A percentile compares a stretch with the other conserved stretches of the same genome.
Evolutionary conservation across 1,140 invertebrate species (phyloP).

Genomic region (Dendrolimus punctatus): DNA sequence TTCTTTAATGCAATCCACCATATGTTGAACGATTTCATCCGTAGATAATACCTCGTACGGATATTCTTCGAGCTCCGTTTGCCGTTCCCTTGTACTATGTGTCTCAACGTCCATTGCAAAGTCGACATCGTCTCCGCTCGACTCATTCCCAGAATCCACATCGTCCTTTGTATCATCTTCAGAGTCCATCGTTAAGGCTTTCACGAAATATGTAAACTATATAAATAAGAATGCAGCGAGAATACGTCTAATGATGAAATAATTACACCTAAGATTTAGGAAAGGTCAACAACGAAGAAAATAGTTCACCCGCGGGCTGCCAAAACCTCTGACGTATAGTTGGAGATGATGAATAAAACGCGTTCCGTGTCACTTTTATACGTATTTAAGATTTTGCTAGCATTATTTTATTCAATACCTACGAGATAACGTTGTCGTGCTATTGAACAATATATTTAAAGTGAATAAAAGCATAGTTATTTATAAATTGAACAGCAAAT

Average conservation of each 20-base stretch:
- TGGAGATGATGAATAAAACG: slow-evolving; percentile 5
- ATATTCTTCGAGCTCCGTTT: slow-evolving; percentile 90
- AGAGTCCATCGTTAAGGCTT: slow-evolving; percentile 83
- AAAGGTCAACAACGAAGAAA: slow-evolving; percentile 73
- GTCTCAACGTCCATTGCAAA: slow-evolving; percentile 93
- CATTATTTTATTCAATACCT: too few species aligned
- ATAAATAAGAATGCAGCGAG: slow-evolving; percentile 48
- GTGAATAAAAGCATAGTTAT: too few species aligned
- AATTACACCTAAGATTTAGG: slow-evolving; percentile 73
- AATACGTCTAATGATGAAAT: slow-evolving; percentile 63
- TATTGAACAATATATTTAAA: too few species aligned
- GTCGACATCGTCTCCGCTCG: slow-evolving; percentile 90
- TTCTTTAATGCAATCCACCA: slow-evolving; percentile 97
- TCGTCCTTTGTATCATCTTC: slow-evolving; percentile 92
- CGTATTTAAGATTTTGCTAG: too few species aligned
- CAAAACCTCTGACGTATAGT: slow-evolving; percentile 68
- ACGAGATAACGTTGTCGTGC: too few species aligned
- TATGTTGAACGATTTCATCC: slow-evolving; percentile 96
- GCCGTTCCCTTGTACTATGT: slow-evolving; percentile 81
- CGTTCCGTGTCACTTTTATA: background rate
- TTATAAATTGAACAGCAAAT: too few species aligned
- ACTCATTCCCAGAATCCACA: slow-evolving; percentile 93
- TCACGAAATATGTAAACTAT: slow-evolving; percentile 45
- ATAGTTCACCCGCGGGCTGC: slow-evolving; percentile 71
- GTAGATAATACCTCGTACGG: slow-evolving; percentile 95